Conservation (phyloP, 2,113 vertebrate species). For the Melanotaenia duboulayi region DNA sequence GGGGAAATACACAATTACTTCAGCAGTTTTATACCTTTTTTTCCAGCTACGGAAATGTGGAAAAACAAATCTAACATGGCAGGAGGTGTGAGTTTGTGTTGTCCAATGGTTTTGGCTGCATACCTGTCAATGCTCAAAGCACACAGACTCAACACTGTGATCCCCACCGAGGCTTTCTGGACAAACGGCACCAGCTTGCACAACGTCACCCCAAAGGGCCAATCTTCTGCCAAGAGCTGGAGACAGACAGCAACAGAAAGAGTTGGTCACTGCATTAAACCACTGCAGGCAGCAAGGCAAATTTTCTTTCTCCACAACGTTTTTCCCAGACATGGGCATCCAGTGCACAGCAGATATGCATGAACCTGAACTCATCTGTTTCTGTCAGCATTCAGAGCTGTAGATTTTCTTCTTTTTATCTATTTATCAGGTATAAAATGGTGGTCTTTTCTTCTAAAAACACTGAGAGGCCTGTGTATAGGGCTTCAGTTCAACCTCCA, state of each 20-base stretch:
- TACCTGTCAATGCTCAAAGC: conserved; percentile 98
- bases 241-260: conserved; percentile 30
- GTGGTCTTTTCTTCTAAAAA: conserved; percentile 6
- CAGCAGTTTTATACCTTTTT: no score
- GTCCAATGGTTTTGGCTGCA: not conserved
- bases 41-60: not conserved
- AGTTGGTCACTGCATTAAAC: conserved; percentile 20
- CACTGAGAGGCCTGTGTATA: not conserved
- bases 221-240: conserved; percentile 92
- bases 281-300: conserved; percentile 19
- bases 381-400: conserved; percentile 4
- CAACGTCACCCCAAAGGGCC: conserved; percentile 94
- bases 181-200: conserved; percentile 98
- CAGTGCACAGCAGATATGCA: conserved; percentile 7
- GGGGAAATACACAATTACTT: not conserved
- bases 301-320: conserved; percentile 5
- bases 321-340: conserved; percentile 24
- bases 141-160: conserved; percentile 96
- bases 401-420: no score
- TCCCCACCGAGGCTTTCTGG: conserved; percentile 96
- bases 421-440: not conserved
- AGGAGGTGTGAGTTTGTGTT: not conserved
- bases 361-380: conserved; percentile 21
- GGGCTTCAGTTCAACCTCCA: conserved; percentile 6
- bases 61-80: not conserved